phyloP scores from a whole-genome alignment of 2,113 vertebrate genomes.

The Marmota monax region DNA sequence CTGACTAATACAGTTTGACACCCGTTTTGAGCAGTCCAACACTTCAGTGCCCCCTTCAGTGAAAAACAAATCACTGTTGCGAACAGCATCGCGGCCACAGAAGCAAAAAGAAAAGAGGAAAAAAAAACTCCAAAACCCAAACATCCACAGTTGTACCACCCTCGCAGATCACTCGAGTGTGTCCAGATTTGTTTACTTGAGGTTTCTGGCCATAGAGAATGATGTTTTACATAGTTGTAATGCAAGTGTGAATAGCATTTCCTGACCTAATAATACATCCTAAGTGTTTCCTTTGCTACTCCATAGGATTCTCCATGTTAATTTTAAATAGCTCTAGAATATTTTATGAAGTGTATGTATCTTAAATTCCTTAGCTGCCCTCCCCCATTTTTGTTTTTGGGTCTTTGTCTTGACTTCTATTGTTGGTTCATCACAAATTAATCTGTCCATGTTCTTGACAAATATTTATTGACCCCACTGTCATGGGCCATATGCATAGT shows the following conservation, averaged over 20 bases:
- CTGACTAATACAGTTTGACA: background rate
- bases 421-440: background rate
- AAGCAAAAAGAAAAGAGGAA: conserved; percentile 31
- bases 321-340: background rate
- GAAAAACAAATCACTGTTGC: background rate
- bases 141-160: background rate
- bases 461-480: background rate
- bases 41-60: background rate
- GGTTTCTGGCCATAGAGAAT: background rate
- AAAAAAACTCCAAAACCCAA: background rate
- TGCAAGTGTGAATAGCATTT: background rate
- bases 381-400: background rate
- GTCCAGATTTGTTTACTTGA: conserved; percentile 33
- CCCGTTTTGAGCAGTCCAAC: background rate
- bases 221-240: background rate
- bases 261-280: background rate
- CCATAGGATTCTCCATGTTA: background rate
- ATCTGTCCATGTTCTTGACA: background rate
- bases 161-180: background rate
- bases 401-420: conserved; percentile 11
- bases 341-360: background rate
- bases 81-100: background rate
- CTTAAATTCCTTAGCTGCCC: background rate
- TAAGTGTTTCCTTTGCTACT: background rate
- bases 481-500: background rate